These are phyloP conservation scores for Varanus komodoensis DNA, from an alignment of 2,113 vertebrate species.

Conservation along the genomic window DNA sequence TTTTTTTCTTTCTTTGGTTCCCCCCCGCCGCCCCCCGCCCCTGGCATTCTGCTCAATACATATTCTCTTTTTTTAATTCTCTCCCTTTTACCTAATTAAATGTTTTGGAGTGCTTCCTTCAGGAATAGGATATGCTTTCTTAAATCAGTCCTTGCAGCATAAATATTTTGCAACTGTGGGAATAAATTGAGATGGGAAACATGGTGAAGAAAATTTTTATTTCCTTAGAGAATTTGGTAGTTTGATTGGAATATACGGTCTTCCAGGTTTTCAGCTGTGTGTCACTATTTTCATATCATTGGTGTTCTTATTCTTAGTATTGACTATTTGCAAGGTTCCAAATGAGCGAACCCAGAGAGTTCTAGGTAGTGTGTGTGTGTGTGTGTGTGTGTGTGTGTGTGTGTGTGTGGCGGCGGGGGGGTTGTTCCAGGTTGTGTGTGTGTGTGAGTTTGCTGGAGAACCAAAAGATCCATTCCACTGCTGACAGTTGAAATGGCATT, in stretches of 20 bases:
- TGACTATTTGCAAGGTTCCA: constrained; percentile 7
- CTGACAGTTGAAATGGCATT: constrained; percentile 44
- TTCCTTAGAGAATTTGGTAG: not conserved
- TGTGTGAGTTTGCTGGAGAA: not conserved
- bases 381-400: no score
- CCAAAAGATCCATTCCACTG: not conserved
- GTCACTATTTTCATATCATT: constrained; percentile 14
- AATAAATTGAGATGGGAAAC: constrained; percentile 55
- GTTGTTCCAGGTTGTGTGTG: constrained; percentile 19
- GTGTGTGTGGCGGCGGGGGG: no score
- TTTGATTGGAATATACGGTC: not conserved
- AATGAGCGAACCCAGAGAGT: constrained; percentile 11
- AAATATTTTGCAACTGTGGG: constrained; percentile 64
- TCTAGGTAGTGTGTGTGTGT: no score
- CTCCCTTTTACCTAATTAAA: constrained; percentile 56
- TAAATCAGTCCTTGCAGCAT: constrained; percentile 59
- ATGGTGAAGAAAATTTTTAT: constrained; percentile 43
- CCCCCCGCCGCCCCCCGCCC: no score
- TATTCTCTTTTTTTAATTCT: no score
- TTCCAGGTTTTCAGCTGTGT: not conserved
- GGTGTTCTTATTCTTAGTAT: constrained; percentile 30
- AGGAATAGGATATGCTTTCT: constrained; percentile 62
- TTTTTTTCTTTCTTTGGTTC: no score
- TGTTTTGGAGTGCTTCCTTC: constrained; percentile 40
- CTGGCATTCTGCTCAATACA: no score